Evolutionary conservation across 2,888 invertebrate genomes (phyloP).

Genomic region (Tortricodes alternella): DNA sequence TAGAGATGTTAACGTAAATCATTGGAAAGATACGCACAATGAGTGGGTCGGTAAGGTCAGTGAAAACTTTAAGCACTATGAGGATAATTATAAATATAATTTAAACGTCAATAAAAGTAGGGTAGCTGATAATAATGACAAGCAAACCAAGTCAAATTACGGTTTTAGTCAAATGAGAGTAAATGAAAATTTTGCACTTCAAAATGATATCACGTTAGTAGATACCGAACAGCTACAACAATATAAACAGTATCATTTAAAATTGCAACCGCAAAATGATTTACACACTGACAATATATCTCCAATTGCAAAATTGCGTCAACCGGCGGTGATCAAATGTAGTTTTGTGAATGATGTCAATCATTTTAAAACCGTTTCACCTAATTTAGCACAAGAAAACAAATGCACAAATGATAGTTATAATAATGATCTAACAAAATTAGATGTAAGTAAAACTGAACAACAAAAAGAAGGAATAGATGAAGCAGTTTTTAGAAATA

Average conservation of each 20-base stretch:
- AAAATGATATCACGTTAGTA: background rate
- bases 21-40: no score
- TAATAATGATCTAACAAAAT: background rate
- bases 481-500: background rate
- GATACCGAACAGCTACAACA: background rate
- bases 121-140: no score
- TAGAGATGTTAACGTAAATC: no score
- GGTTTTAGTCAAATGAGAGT: no score
- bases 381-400: background rate
- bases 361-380: background rate
- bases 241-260: background rate
- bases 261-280: background rate
- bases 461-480: background rate
- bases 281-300: background rate
- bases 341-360: background rate
- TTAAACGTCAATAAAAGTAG: no score
- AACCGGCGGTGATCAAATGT: no score
- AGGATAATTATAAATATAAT: no score
- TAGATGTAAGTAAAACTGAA: background rate
- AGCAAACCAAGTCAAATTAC: no score
- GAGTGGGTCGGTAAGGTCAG: no score
- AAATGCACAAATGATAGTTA: background rate
- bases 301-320: background rate
- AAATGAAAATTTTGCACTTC: background rate
- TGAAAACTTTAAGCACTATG: no score